Conservation (phyloP, 2,888 invertebrate genomes). For the Cordilura impudica region DNA sequence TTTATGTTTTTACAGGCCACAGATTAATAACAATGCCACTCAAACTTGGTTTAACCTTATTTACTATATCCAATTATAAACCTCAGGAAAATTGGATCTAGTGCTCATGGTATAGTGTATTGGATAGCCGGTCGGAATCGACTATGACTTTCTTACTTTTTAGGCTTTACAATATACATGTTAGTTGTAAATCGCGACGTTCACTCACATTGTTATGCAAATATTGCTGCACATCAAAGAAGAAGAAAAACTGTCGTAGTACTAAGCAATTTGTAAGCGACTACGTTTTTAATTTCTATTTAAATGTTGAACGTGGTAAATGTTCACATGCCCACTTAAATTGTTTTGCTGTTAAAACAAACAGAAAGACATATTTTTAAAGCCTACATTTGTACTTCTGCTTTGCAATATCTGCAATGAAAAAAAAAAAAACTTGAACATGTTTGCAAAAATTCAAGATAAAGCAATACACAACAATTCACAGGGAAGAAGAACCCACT, state of each 20-base stretch:
- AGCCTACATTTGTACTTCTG: conserved; percentile 5
- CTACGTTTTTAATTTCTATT: conserved; percentile 33
- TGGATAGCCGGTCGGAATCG: too few species aligned
- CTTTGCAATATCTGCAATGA: neutral
- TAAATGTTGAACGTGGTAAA: conserved; percentile 8
- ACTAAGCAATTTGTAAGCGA: conserved; percentile 40
- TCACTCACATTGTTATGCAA: conserved; percentile 8
- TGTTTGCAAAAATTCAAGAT: neutral
- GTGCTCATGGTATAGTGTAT: too few species aligned
- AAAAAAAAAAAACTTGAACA: neutral
- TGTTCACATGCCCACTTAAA: conserved; percentile 1
- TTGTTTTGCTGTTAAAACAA: neutral
- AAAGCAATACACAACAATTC: too few species aligned
- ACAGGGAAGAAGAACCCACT: conserved; percentile 24
- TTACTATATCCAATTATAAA: too few species aligned
- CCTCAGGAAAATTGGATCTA: too few species aligned
- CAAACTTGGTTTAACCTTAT: too few species aligned
- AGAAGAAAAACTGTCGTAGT: neutral
- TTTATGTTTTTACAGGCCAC: too few species aligned
- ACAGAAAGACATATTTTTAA: neutral
- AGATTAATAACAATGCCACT: too few species aligned
- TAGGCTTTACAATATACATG: too few species aligned
- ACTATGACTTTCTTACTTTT: too few species aligned
- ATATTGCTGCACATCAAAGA: neutral
- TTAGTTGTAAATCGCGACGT: too few species aligned